Base-by-base conservation (phyloP, 1,140 invertebrate species). In the Bombus pascuorum region DNA sequence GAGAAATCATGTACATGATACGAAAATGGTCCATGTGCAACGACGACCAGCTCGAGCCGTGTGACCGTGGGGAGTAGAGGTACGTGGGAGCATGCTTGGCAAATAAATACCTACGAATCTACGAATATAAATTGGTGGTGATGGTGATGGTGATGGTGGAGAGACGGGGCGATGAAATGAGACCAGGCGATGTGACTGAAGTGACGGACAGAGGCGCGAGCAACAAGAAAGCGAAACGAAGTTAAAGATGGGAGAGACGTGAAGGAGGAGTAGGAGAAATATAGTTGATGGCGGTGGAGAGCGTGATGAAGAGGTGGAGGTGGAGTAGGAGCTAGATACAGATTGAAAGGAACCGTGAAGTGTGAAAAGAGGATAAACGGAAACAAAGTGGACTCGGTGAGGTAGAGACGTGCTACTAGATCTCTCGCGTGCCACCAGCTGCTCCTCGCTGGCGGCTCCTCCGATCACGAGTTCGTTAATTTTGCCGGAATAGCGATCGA, bases 71-170 rank as follows among this genome's bases (percentile, higher is more conserved):
- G 59, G 65, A 44, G 59, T 73, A 44, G 32, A n/a, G 47, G 47
- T 53, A 57, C 73, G 74, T 47, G 65, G 34, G 53, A 57, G 72
- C 25, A 47, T 57, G 37, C 65, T 88, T 95, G 94, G 15, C 93
- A 53, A 91, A 91, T 96, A 96, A 80, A 95, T 95, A 89, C 94
- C 94, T 85, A 93, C 86, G 65, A 71, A 79, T 53, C 73, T 71
- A 72, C 75, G 71, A 71, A 39, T 72, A 81, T 82, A 89, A 83
- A 66, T 75, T 8, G 74, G 28, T 8, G 74, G 28, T 85, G 78
- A 84, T 1, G 71, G 71, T 83, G 83, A 90, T 25, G 5, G 62
- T n/a, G 47, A 22, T 53, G 47, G 18, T 53, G 32, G 65, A 65
- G n/a, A 65, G n/a, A 65, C 4, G n/a, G n/a, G 12, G 6, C 18